Evolutionary conservation across 2,113 vertebrate species (phyloP).

Genomic region (Sminthopsis crassicaudata): DNA sequence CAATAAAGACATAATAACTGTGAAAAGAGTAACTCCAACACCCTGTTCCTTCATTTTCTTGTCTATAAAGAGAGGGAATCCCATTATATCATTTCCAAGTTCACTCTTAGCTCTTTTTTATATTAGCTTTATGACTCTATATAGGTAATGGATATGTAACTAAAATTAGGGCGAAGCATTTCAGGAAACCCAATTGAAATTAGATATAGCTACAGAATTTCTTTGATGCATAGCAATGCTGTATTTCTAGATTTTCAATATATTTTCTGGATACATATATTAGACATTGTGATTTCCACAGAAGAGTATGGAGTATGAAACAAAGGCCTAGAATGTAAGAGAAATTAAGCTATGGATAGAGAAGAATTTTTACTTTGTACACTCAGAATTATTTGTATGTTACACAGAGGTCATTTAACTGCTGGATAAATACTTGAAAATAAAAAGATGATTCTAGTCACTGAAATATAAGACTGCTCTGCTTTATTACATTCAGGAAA

Average conservation of each 20-base stretch:
- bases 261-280: neutral
- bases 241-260: neutral
- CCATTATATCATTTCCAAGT: neutral
- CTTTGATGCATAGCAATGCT: neutral
- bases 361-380: neutral
- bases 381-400: neutral
- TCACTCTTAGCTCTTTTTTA: neutral
- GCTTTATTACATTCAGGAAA: neutral
- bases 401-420: neutral
- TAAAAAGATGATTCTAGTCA: neutral
- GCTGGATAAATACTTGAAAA: neutral
- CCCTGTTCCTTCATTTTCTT: neutral
- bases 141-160: neutral
- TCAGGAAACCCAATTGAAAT: neutral
- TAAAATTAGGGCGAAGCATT: neutral
- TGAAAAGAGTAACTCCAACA: neutral
- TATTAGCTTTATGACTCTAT: neutral
- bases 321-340: neutral
- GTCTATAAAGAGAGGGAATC: neutral
- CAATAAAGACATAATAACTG: neutral
- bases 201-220: neutral
- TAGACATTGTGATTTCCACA: neutral
- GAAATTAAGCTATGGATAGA: neutral
- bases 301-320: neutral
- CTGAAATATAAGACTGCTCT: neutral